Conservation (phyloP, 2,113 vertebrate species). For the Tricholaema leucomelas region DNA sequence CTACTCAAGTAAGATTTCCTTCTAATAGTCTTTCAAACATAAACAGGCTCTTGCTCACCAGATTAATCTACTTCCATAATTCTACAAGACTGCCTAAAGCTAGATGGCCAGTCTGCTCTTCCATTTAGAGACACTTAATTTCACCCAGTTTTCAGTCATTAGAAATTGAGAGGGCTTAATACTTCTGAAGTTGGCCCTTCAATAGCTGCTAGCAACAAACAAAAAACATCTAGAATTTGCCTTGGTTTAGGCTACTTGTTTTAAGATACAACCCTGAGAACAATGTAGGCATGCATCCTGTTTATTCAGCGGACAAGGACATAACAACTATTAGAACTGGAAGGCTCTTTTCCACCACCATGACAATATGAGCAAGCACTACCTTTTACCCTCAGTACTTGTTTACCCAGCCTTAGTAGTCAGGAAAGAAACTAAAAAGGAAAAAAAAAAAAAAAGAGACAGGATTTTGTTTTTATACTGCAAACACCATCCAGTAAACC, state of each 20-base stretch:
- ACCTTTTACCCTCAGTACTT: not conserved
- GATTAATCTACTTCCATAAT: constrained; percentile 13
- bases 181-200: not conserved
- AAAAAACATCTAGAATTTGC: not conserved
- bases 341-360: constrained; percentile 3
- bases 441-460: rapidly evolving
- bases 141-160: not conserved
- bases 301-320: constrained; percentile 34
- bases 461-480: not conserved
- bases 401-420: not conserved
- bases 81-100: constrained; percentile 29
- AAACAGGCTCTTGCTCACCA: not conserved
- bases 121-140: constrained; percentile 8
- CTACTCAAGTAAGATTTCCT: not conserved
- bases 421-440: not conserved
- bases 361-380: not conserved
- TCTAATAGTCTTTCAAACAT: not conserved
- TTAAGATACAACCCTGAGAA: constrained; percentile 18
- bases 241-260: not conserved
- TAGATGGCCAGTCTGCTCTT: not conserved
- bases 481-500: not conserved
- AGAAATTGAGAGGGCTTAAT: not conserved
- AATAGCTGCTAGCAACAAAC: not conserved
- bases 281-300: constrained; percentile 42
- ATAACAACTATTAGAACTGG: not conserved